These are phyloP conservation scores for Mirounga angustirostris DNA, from an alignment of 2,113 vertebrate genomes.

Conservation along the genomic window DNA sequence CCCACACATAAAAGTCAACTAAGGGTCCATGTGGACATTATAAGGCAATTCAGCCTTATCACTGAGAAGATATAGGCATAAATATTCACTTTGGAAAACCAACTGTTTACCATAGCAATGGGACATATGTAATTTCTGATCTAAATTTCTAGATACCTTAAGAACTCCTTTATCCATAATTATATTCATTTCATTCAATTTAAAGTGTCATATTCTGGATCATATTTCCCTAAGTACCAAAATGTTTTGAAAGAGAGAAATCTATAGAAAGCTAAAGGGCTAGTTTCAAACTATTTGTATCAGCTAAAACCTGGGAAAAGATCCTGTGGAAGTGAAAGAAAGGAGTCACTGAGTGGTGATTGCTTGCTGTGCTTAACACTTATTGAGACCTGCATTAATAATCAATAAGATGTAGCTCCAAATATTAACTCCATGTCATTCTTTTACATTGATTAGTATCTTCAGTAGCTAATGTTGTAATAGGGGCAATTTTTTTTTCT, in stretches of 20 bases:
- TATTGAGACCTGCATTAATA: background rate
- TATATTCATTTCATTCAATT: background rate
- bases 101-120: background rate
- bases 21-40: background rate
- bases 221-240: background rate
- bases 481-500: background rate
- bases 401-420: background rate
- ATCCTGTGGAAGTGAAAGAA: background rate
- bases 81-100: background rate
- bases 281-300: background rate
- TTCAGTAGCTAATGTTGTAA: background rate
- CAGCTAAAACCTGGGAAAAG: background rate
- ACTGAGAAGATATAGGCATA: background rate
- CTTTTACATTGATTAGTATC: background rate
- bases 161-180: background rate
- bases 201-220: background rate
- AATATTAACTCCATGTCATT: background rate
- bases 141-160: background rate
- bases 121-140: background rate
- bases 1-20: background rate
- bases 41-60: background rate
- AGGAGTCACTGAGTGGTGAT: background rate
- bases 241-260: background rate
- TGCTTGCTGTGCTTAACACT: background rate
- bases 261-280: background rate